A percentile compares a stretch with the other conserved stretches of the same genome.
These are phyloP conservation scores for Sebastes schlegelii DNA, from an alignment of 2,113 vertebrate species.

Conservation along the genomic window DNA sequence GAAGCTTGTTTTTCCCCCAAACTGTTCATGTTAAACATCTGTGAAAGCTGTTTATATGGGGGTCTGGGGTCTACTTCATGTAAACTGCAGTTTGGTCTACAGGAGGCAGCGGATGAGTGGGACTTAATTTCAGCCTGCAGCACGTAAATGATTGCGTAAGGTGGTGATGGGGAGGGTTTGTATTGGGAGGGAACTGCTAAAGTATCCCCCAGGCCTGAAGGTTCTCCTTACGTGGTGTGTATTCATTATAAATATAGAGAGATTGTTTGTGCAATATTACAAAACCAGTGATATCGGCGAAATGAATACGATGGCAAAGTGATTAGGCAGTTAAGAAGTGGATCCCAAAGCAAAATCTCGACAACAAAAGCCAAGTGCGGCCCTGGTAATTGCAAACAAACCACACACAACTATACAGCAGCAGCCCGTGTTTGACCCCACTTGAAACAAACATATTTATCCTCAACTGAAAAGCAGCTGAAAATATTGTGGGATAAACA, in stretches of 20 bases:
- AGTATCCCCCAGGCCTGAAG: background rate
- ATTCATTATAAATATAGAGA: background rate
- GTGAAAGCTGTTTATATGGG: constrained; percentile 36
- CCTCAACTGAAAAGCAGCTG: background rate
- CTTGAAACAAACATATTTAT: background rate
- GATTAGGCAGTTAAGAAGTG: background rate
- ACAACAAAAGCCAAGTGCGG: too few species aligned
- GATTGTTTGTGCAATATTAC: background rate
- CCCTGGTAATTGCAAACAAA: constrained; percentile 5
- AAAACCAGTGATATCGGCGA: background rate
- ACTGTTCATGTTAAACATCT: constrained; percentile 27
- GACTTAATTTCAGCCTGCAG: background rate
- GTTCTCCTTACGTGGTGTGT: background rate
- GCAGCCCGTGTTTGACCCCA: background rate
- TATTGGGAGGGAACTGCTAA: background rate
- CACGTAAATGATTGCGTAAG: background rate
- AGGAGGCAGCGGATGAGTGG: constrained; percentile 19
- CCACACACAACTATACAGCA: constrained; percentile 5
- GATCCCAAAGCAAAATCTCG: background rate
- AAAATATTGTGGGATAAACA: background rate
- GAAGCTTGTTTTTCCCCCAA: background rate
- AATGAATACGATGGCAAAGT: background rate
- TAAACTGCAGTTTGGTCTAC: constrained; percentile 4
- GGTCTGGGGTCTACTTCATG: constrained; percentile 35
- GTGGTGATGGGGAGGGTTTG: background rate